phyloP scores from a whole-genome alignment of 2,113 vertebrate genomes.

The Tachuris rubrigastra region DNA sequence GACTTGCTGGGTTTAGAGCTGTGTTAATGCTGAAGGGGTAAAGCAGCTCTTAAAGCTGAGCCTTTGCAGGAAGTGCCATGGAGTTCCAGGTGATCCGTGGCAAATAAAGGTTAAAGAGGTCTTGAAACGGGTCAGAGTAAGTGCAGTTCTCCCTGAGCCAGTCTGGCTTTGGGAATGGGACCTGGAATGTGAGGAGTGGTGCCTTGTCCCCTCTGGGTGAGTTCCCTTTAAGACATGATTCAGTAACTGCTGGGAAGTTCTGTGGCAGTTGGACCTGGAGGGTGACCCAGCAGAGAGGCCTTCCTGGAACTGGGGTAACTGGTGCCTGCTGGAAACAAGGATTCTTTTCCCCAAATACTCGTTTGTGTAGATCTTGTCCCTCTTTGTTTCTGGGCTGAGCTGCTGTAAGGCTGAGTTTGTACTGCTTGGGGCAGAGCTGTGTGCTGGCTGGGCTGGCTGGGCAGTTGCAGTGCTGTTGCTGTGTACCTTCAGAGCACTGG shows the following conservation, averaged over 20 bases:
- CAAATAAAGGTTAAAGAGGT: neutral
- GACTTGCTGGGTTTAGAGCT: neutral
- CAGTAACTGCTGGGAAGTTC: neutral
- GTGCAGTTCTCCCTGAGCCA: neutral
- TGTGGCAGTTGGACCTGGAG: neutral
- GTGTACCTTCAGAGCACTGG: fast-evolving
- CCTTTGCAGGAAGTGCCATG: neutral
- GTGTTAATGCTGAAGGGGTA: fast-evolving
- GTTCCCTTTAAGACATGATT: neutral
- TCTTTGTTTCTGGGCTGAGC: fast-evolving
- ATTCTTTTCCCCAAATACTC: fast-evolving
- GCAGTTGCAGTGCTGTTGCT: neutral
- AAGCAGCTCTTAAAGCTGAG: neutral
- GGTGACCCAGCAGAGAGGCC: neutral
- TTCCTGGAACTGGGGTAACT: neutral
- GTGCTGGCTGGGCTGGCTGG: neutral
- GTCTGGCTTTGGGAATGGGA: neutral
- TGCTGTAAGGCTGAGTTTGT: neutral
- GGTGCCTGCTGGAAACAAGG: neutral
- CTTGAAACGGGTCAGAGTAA: too few relatives aligned
- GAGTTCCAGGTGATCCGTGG: fast-evolving
- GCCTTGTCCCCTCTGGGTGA: neutral
- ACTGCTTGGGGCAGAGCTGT: neutral
- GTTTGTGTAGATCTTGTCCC: fast-evolving
- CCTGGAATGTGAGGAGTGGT: neutral